Conservation (phyloP, 35 echinoderm and acorn worm species). For the Ophiothrix spiculata region DNA sequence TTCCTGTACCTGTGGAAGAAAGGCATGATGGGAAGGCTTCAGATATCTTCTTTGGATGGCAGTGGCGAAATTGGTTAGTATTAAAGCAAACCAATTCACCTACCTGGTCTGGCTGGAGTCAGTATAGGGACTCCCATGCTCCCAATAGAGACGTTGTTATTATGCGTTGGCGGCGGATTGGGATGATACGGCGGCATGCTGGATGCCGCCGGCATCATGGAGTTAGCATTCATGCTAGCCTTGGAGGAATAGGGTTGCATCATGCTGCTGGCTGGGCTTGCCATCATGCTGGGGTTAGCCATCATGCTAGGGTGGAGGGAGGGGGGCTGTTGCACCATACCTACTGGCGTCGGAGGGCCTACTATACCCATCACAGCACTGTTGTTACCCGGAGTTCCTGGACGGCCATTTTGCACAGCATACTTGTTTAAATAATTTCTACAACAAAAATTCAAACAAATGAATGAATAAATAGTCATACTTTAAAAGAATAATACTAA, state of each 20-base stretch:
- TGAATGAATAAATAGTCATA: not conserved
- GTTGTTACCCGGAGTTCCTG: constrained; percentile 48
- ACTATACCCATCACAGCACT: constrained; percentile 98
- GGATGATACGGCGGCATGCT: too few relatives aligned
- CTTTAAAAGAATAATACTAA: too few relatives aligned
- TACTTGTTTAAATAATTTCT: constrained; percentile 86
- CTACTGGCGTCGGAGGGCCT: constrained; percentile 94
- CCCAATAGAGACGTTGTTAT: too few relatives aligned
- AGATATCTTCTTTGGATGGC: too few relatives aligned
- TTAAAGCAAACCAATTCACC: too few relatives aligned
- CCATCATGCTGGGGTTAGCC: not conserved
- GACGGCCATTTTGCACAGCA: constrained; percentile 26
- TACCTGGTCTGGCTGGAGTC: too few relatives aligned
- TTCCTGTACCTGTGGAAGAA: too few relatives aligned
- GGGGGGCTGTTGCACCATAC: constrained; percentile 67
- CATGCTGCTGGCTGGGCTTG: not conserved
- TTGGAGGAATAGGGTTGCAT: not conserved
- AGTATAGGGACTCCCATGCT: not conserved
- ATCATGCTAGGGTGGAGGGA: constrained; percentile 6
- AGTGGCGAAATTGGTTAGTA: too few relatives aligned
- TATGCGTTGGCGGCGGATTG: too few relatives aligned
- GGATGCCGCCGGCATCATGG: not conserved
- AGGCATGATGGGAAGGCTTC: too few relatives aligned
- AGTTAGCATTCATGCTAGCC: not conserved
- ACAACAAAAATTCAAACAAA: not conserved